phyloP scores from a whole-genome alignment of 1,140 invertebrate genomes.

The Dufourea novaeangliae region DNA sequence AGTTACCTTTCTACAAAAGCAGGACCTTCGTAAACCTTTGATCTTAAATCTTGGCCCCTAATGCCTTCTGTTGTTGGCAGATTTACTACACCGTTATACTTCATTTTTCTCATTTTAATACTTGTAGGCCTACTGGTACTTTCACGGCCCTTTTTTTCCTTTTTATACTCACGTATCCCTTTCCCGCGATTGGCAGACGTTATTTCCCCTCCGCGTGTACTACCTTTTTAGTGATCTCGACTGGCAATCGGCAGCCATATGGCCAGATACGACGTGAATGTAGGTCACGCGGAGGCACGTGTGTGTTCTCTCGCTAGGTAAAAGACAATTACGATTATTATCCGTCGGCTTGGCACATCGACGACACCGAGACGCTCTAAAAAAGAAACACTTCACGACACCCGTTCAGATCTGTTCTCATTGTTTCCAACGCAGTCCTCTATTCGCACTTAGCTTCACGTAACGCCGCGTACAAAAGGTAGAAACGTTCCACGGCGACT shows the following conservation, averaged over 20 bases:
- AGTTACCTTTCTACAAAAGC: too few species aligned
- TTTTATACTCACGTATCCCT: not conserved
- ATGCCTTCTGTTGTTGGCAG: too few species aligned
- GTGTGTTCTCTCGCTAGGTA: not conserved
- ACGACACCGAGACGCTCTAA: not conserved
- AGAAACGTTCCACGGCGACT: not conserved
- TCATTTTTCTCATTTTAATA: too few species aligned
- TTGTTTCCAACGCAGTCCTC: constrained; percentile 2
- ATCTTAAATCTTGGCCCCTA: too few species aligned
- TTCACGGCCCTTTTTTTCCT: not conserved
- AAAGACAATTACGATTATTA: constrained; percentile 15
- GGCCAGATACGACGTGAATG: constrained; percentile 13
- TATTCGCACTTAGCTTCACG: not conserved
- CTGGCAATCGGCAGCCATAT: constrained; percentile 21
- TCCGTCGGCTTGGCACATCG: not conserved
- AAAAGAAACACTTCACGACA: not conserved
- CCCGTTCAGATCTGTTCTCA: not conserved
- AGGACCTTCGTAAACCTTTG: too few species aligned
- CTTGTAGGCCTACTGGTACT: too few species aligned
- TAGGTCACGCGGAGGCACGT: constrained; percentile 31
- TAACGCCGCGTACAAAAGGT: not conserved
- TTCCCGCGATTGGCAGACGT: not conserved
- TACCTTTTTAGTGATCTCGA: not conserved
- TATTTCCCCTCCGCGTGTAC: not conserved
- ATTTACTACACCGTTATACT: too few species aligned